Base-by-base conservation (phyloP, 2,888 invertebrate species). In the Geophilus truncorum region DNA sequence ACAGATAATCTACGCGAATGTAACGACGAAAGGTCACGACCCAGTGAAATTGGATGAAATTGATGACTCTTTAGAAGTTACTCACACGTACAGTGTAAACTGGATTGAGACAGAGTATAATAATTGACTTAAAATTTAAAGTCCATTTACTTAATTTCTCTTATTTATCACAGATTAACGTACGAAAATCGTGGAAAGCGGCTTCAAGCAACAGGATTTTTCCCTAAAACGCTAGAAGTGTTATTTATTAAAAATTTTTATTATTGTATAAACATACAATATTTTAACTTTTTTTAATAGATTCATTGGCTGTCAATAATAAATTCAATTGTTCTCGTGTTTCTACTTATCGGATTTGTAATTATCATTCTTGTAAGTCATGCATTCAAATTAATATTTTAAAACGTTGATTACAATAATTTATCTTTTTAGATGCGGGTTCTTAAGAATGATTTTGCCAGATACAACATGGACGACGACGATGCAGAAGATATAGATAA, bases 301-400 rank as follows among this genome's bases (percentile, higher is more conserved):
- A 88, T 89, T 82, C 89, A 89, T 84, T 89, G 89, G 89, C 84
- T 89, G 82, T 89, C 89, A 34, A 88, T 89, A 82, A 88, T 89
- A 83, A 89, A 89, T 84, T 89, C 89, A 6, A 87, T 88, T 84
- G 87, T 89, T 5, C 86, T 89, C 4, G 88, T 89, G 1, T 87
- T 88, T 82, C 85, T 89, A 10, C 85, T 89, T 12, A 87, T 89
- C 78, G 88, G 88, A 12, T 89, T 89, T 84, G 89, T 89, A 5
- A 85, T 87, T 81, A 87, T 89, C 36, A 89, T 89, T 79, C 84
- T 89, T 86, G 89, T 89, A 83, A 85, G 87, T 86, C 12, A 23
- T 15, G 40, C 28, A 30, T 25, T 28, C 7, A 25, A 18, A 9
- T 34, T 36, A 18, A 18, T 2, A 78, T n/a, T 40, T 10, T 36